phyloP scores from a whole-genome alignment of 2,797 vertebrate species.

The Phalloptychus januarius region DNA sequence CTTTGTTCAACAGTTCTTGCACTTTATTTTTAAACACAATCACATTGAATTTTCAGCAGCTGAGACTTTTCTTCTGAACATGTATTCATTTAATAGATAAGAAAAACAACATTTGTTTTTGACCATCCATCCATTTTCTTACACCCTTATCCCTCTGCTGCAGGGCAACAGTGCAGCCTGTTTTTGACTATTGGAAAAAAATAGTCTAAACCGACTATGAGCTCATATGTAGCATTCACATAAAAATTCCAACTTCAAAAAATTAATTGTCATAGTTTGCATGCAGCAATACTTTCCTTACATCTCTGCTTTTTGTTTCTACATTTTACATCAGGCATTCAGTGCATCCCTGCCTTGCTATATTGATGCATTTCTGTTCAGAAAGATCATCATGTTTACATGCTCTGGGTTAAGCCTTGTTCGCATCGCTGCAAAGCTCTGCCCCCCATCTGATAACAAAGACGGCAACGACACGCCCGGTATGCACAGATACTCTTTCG shows the following conservation, averaged over 20 bases:
- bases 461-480: conserved; percentile 38
- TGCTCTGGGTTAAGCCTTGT: conserved; percentile 53
- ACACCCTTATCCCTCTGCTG: too few species aligned
- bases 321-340: background rate
- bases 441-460: conserved; percentile 59
- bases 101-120: background rate
- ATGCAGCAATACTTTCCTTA: background rate
- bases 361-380: conserved; percentile 65
- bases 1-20: background rate
- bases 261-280: background rate
- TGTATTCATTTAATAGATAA: background rate
- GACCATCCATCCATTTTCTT: too few species aligned
- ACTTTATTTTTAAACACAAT: background rate
- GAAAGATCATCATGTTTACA: conserved; percentile 71
- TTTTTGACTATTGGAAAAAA: background rate
- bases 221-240: background rate
- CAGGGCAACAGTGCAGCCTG: too few species aligned
- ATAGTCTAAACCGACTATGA: background rate
- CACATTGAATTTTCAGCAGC: background rate
- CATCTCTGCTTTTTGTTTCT: background rate
- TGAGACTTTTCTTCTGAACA: background rate
- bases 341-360: background rate
- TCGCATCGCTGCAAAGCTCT: conserved; percentile 56
- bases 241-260: background rate
- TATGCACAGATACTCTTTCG: conserved; percentile 41